phyloP scores from a whole-genome alignment of 2,113 vertebrate genomes.

The Glaucidium brasilianum region DNA sequence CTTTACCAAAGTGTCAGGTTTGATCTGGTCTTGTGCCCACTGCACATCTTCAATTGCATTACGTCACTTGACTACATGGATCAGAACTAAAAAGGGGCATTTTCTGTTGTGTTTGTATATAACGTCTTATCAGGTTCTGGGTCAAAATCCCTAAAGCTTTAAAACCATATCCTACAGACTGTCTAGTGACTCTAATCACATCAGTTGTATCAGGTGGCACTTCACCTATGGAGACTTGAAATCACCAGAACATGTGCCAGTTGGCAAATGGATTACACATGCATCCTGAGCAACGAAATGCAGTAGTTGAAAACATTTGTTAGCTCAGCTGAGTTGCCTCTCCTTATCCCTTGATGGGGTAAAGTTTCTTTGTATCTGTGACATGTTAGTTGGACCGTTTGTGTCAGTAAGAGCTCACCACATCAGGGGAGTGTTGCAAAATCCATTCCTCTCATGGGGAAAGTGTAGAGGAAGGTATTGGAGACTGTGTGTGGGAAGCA shows the following conservation, averaged over 20 bases:
- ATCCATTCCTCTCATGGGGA: neutral
- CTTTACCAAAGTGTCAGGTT: neutral
- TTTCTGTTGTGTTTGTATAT: neutral
- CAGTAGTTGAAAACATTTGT: neutral
- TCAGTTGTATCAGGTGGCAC: neutral
- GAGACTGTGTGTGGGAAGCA: neutral
- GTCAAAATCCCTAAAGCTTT: neutral
- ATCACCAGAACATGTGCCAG: neutral
- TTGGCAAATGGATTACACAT: neutral
- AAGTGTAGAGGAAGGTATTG: neutral
- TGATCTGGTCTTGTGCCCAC: neutral
- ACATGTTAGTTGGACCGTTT: neutral
- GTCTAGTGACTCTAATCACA: neutral
- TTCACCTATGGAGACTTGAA: neutral
- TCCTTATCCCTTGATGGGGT: neutral
- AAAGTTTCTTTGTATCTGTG: neutral
- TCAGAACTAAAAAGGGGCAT: neutral
- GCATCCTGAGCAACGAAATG: neutral
- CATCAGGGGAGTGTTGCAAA: neutral
- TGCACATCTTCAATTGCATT: neutral
- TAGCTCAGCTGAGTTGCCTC: neutral
- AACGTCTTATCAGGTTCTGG: neutral
- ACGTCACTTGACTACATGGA: rapidly evolving
- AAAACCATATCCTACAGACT: neutral
- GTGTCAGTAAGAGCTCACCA: neutral